Evolutionary conservation across 2,888 invertebrate genomes (phyloP), one percentile per base, ranked within the genome.

Genomic region (Drosophila suboccidentalis): DNA sequence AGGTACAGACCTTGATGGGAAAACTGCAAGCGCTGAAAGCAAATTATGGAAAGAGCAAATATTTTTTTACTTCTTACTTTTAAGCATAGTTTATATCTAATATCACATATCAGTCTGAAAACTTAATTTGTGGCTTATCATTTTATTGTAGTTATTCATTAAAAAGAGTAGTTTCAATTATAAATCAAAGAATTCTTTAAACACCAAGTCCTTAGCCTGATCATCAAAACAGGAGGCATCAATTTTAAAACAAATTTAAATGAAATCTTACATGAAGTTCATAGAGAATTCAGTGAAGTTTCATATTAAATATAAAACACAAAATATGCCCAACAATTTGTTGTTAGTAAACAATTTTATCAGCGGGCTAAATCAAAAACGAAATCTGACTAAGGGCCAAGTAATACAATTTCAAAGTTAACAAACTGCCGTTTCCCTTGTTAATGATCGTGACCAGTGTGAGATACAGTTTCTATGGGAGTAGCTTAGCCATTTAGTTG

Each of bases 391-490:
- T 59, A 54, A 54, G 50, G 73, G 50, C 32, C 36, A 64, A 64
- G 57, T 73, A 75, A 63, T 60, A 67, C 38, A 72, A 66, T 53
- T 41, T 65, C 61, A 64, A 55, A 57, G 47, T 78, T 78, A 78
- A 73, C 53, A 68, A 78, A 73, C 43, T 61, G 58, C 61, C 74
- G 68, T 73, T 76, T 68, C 60, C 58, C 74, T 61, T 54, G 74
- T 73, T 76, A 76, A 76, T 78, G 75, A 78, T 78, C 75, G 51
- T 69, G 59, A 3, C 50, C 51, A 58, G 53, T 43, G 32, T 64
- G 51, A 54, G 60, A 64, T 75, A 78, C 78, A 73, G 75, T 74
- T 76, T 69, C 58, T 57, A 63, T 55, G 49, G 49, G 55, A 36
- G 17, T 39, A 46, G 3, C 10, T 62, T 71, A 34, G 53, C 39